These are phyloP conservation scores for Drosophila pseudoobscura DNA, from an alignment of 1,140 invertebrate species.

Conservation along the genomic window DNA sequence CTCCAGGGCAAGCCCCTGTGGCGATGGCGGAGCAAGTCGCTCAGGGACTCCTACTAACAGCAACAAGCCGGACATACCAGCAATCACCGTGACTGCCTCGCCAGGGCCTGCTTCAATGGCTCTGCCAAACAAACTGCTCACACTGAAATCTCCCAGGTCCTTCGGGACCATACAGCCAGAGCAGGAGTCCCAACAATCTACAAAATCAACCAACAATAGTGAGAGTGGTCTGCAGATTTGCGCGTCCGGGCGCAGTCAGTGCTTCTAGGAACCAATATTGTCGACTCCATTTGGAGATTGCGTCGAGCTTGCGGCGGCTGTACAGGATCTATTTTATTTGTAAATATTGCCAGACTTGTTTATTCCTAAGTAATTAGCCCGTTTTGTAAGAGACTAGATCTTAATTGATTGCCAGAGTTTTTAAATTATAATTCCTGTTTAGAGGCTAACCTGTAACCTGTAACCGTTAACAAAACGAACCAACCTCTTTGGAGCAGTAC, in stretches of 20 bases:
- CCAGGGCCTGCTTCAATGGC: constrained; percentile 8
- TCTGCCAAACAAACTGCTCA: too few species aligned
- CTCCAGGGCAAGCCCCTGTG: constrained; percentile 20
- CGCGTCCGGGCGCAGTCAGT: constrained; percentile 51
- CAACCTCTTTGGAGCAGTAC: neutral
- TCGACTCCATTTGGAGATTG: too few species aligned
- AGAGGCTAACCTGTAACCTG: constrained; percentile 44
- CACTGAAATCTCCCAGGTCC: too few species aligned
- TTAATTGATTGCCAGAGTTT: constrained; percentile 26
- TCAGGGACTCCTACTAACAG: constrained; percentile 45
- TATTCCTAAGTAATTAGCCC: constrained; percentile 17
- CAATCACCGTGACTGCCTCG: constrained; percentile 65
- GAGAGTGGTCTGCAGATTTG: constrained; percentile 32
- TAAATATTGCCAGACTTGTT: constrained; percentile 44
- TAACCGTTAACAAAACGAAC: constrained; percentile 30
- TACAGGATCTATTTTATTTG: constrained; percentile 45
- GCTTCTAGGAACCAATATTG: constrained; percentile 45
- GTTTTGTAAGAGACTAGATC: constrained; percentile 34
- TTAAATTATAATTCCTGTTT: constrained; percentile 26
- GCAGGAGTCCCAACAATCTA: too few species aligned
- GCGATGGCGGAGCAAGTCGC: constrained; percentile 28
- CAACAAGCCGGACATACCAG: constrained; percentile 57
- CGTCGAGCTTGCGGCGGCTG: neutral
- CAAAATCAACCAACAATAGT: constrained; percentile 13
- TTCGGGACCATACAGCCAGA: too few species aligned